Evolutionary conservation across 2,888 invertebrate genomes (phyloP), one percentile per base, ranked within the genome.

Genomic region (Cataglyphis albicans): DNA sequence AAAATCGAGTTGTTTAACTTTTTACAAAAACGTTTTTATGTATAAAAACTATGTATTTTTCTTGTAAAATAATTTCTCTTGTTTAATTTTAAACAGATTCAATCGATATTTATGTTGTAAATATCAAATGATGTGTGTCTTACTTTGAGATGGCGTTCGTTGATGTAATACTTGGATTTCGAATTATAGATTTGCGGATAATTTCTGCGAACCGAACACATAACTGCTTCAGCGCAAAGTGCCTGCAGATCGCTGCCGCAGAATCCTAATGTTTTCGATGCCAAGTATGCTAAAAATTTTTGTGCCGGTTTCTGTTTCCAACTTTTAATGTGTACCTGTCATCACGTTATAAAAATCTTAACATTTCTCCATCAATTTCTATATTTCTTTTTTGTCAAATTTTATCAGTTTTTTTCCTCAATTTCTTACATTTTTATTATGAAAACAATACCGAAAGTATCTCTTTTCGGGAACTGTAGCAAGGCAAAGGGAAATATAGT

Each of bases 401-500:
- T n/a, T 41, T 41, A 7, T 25, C 44, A 7, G 52, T 52, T 7
- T 10, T 55, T 41, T 80, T 61, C 1, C 38, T 61, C 25, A 15
- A 61, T 10, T 35, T 52, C 7, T 65, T 18, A 75, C 12, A 9
- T 67, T 70, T 59, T 63, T 63, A 32, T 1, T 55, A 35, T 7
- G 10, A 35, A 9, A 41, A 70, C 35, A 18, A 96, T 68, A 98
- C 98, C 86, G 96, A 95, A 25, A 98, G 95, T 88, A 98, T 98
- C 90, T 97, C 97, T 78, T 96, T 95, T n/a, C 98, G 94, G n/a
- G 97, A 97, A 93, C 96, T 95, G 63, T 96, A 95, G 85, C 97
- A 96, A 0, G 98, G 98, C 61, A 98, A 95, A 0, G 98, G 97
- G 95, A 98, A 98, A 91, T 97, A 96, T 67, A 98, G 95, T 94